Evolutionary conservation across 2,888 invertebrate species (phyloP).

Genomic region (Calameuta filiformis): DNA sequence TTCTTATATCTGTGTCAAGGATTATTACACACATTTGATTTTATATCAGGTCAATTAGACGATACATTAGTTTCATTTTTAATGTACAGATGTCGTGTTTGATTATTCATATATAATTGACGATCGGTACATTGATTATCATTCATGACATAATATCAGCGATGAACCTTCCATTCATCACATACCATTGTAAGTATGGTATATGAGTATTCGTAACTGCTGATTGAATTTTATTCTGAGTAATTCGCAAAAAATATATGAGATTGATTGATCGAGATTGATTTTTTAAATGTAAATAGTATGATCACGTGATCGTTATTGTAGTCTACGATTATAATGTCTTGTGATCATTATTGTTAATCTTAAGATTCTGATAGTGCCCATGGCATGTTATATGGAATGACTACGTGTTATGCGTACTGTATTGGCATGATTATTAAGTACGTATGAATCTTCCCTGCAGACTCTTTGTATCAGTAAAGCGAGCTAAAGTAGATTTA

Average conservation of each 20-base stretch:
- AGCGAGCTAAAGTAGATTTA: background rate
- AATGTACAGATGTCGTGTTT: background rate
- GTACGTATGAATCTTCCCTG: constrained; percentile 7
- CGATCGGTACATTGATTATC: background rate
- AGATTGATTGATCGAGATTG: background rate
- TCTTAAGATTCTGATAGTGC: background rate
- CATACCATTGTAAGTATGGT: background rate
- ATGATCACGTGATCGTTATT: background rate
- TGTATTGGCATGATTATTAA: constrained; percentile 37
- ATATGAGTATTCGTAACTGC: background rate
- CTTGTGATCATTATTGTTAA: background rate
- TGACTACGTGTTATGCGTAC: constrained; percentile 24
- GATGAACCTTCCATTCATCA: background rate
- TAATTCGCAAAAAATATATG: background rate
- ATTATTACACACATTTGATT: background rate
- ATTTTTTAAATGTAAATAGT: background rate
- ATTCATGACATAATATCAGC: background rate
- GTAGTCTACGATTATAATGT: background rate
- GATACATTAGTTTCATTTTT: background rate
- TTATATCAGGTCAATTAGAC: background rate
- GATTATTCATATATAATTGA: background rate
- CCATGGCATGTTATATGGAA: background rate
- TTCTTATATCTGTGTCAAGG: background rate
- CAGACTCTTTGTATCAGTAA: background rate
- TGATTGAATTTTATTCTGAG: background rate